Percentiles rank a stretch among this genome's conserved stretches.
Conservation (phyloP, 2,113 vertebrate genomes). For the Hippocampus comes region DNA sequence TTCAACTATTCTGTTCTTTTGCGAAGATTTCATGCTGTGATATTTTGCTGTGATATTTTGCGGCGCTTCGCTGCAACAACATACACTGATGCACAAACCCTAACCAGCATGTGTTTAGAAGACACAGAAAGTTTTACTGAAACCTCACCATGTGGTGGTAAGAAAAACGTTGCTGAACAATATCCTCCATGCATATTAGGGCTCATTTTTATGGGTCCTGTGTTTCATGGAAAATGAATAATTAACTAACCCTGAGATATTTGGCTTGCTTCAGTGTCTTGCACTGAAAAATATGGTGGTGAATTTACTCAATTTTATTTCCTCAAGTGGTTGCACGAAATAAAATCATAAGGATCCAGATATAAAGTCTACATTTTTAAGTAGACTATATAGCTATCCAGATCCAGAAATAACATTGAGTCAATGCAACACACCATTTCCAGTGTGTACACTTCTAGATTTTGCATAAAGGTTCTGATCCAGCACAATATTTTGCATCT, state of each 20-base stretch:
- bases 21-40: slow-evolving; percentile 6
- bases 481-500: not conserved
- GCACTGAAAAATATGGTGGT: too few species aligned
- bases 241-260: not conserved
- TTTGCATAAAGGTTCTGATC: not conserved
- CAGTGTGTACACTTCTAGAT: not conserved
- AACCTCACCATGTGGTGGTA: not conserved
- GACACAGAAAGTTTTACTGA: not conserved
- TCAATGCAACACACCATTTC: too few species aligned
- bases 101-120: not conserved
- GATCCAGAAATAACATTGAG: too few species aligned
- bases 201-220: not conserved
- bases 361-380: too few species aligned
- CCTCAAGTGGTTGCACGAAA: too few species aligned
- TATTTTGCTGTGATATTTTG: slow-evolving; percentile 3
- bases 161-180: not conserved
- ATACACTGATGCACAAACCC: slow-evolving; percentile 11
- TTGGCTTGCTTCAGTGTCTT: not conserved
- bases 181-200: not conserved
- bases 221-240: not conserved
- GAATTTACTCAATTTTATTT: too few species aligned
- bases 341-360: too few species aligned
- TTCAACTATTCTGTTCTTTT: slow-evolving; percentile 1
- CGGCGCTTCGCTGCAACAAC: not conserved
- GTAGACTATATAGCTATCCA: too few species aligned